phyloP scores from a whole-genome alignment of 37 sponge, comb jelly and placozoan species.

The Cladorhizidae sp. region DNA sequence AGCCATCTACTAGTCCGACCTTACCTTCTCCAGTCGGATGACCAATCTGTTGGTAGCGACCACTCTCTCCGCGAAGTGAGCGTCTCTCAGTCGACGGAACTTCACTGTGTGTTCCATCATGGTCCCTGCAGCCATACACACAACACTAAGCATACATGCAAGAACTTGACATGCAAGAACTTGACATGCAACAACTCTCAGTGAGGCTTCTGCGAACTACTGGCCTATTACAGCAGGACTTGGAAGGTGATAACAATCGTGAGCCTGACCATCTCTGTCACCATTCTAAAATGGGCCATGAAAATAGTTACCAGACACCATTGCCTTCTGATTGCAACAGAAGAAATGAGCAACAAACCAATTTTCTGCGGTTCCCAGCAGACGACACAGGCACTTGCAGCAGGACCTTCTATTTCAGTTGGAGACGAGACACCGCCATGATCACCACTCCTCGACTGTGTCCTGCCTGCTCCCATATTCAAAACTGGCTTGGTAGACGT shows the following conservation, averaged over 20 bases:
- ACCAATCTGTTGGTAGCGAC: constrained; percentile 70
- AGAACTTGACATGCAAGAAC: too few relatives aligned
- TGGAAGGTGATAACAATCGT: too few relatives aligned
- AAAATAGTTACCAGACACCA: too few relatives aligned
- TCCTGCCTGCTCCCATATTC: background rate
- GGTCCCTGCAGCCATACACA: constrained; percentile 42
- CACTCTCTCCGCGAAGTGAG: constrained; percentile 14
- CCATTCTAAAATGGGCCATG: too few relatives aligned
- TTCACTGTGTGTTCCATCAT: constrained; percentile 4
- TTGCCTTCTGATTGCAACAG: too few relatives aligned
- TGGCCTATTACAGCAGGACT: too few relatives aligned
- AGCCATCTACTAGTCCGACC: background rate
- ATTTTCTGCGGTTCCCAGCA: constrained; percentile 68
- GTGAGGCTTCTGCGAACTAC: too few relatives aligned
- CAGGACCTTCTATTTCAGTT: background rate
- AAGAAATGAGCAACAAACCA: too few relatives aligned
- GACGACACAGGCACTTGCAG: constrained; percentile 48
- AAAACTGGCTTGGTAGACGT: background rate
- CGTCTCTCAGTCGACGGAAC: constrained; percentile 45
- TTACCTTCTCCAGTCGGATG: constrained; percentile 75
- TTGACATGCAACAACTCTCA: too few relatives aligned
- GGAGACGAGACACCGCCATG: constrained; percentile 36
- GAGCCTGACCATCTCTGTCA: too few relatives aligned
- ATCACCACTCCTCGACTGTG: background rate
- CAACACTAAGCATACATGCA: too few relatives aligned